Base-by-base conservation (phyloP, 2,888 invertebrate species). In the Thymelicus acteon region DNA sequence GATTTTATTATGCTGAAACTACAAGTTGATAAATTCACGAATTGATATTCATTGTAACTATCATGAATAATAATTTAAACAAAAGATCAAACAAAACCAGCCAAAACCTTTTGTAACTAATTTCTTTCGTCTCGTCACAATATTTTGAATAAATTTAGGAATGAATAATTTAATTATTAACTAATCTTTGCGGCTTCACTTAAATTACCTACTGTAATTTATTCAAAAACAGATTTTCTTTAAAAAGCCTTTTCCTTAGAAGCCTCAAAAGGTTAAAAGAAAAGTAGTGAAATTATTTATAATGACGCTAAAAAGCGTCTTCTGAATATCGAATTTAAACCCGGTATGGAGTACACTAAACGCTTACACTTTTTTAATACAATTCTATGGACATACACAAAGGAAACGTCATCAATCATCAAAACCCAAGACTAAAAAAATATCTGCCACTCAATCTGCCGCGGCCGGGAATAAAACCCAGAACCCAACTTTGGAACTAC, bases 121-220 rank as follows among this genome's bases (percentile, higher is more conserved):
- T n/a, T 15, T 49, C 7, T n/a, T 15, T 49, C n/a, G n/a, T 49
- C n/a, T n/a, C 3, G 49, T n/a, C 15, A 49, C 49, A 49, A 49
- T 49, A 15, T 49, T 49, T 49, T 49, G 49, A 15, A 49, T 49
- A 49, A 48, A 13, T n/a, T 48, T 12, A 48, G 15, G 1, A 15
- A 15, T 15, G n/a, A 49, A 52, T 19, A n/a, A 52, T 52, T 52
- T 15, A 52, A 52, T 52, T 19, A 54, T 54, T 54, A 10, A 54
- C 54, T 24, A 54, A 1, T 24, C 7, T 52, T 54, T 54, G 54
- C 24, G 24, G 54, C 54, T 5, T 10, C 12, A 19, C 24, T 54
- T 54, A 54, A 19, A 24, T 54, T 54, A 54, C 12, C 19, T 8
- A 3, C 2, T 24, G 24, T 54, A 54, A 54, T 54, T 44, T 54